phyloP scores from a whole-genome alignment of 2,113 vertebrate species.

The Microtus oregoni region DNA sequence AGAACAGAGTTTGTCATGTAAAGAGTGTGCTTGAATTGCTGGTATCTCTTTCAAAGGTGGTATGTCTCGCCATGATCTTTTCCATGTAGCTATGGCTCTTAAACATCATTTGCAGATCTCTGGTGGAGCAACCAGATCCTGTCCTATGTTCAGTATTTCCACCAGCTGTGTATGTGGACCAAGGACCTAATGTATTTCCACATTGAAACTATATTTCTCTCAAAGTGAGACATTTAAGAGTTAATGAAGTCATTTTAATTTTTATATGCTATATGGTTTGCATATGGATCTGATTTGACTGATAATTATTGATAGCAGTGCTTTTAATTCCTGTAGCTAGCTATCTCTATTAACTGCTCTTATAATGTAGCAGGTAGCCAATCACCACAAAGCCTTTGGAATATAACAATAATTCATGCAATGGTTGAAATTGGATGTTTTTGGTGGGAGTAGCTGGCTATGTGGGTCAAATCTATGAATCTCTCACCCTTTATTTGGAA shows the following conservation, averaged over 20 bases:
- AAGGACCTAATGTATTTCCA: background rate
- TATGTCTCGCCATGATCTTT: background rate
- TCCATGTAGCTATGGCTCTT: background rate
- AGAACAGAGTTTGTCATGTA: constrained; percentile 75
- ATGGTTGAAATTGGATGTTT: background rate
- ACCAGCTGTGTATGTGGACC: background rate
- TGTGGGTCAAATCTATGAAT: background rate
- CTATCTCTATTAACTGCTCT: background rate
- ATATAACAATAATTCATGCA: background rate
- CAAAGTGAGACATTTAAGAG: constrained; percentile 23
- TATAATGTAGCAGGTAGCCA: background rate
- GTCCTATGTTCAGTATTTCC: background rate
- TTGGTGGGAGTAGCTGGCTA: background rate
- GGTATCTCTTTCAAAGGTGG: background rate
- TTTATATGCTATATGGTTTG: constrained; percentile 1
- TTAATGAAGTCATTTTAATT: background rate
- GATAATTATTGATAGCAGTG: background rate
- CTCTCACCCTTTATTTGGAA: background rate
- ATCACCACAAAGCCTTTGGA: background rate
- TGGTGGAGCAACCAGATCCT: background rate
- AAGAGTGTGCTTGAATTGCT: constrained; percentile 74
- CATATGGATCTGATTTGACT: background rate
- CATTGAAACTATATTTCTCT: constrained; percentile 1
- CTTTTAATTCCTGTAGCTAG: background rate
- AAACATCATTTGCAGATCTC: constrained; percentile 35